phyloP scores from a whole-genome alignment of 2,888 invertebrate genomes.

The Synergus japonicus region DNA sequence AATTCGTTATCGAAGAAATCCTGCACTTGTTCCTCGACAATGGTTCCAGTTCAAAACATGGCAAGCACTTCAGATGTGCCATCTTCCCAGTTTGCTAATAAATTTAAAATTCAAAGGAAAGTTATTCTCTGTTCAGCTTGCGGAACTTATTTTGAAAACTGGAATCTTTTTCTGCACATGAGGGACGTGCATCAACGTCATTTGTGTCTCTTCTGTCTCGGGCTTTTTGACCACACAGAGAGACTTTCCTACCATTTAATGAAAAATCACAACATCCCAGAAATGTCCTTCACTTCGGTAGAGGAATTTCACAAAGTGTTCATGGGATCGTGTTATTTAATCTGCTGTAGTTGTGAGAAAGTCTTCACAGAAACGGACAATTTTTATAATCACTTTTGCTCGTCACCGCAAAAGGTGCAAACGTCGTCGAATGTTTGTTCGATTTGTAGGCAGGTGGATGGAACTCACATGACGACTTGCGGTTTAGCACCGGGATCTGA shows the following conservation, averaged over 20 bases:
- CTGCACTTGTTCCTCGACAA: constrained; percentile 79
- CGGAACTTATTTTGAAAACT: constrained; percentile 90
- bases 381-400: constrained; percentile 87
- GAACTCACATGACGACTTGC: constrained; percentile 67
- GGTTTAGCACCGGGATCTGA: constrained; percentile 59
- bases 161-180: constrained; percentile 92
- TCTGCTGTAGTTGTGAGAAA: constrained; percentile 90
- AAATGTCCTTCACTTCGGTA: constrained; percentile 83
- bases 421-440: constrained; percentile 66
- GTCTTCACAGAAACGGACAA: constrained; percentile 87
- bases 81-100: constrained; percentile 76
- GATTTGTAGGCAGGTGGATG: constrained; percentile 68
- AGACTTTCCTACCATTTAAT: constrained; percentile 88
- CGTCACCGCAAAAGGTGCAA: constrained; percentile 58
- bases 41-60: constrained; percentile 66
- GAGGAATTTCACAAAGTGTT: constrained; percentile 84
- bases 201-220: constrained; percentile 90
- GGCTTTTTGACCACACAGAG: constrained; percentile 89
- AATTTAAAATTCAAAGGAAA: constrained; percentile 85
- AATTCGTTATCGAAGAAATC: constrained; percentile 83
- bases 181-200: constrained; percentile 89
- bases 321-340: constrained; percentile 85
- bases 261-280: constrained; percentile 87
- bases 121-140: constrained; percentile 90
- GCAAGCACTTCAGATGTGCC: constrained; percentile 76